Conservation (phyloP, 2,888 invertebrate genomes). For the Catocala nupta region DNA sequence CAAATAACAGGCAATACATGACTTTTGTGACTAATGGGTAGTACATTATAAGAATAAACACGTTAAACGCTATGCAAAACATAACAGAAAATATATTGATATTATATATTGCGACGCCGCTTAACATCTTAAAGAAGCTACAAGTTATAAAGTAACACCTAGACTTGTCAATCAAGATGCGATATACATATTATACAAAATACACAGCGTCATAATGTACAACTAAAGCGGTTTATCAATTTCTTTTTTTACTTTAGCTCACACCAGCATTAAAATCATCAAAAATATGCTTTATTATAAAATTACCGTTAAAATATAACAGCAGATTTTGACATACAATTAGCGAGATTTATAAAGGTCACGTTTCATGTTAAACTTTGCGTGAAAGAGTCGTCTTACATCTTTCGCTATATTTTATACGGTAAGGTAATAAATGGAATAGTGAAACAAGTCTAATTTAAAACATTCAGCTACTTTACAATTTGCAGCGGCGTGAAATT, state of each 20-base stretch:
- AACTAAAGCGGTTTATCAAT: background rate
- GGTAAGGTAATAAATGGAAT: slow-evolving; percentile 18
- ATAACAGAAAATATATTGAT: too few species aligned
- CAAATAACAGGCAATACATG: too few species aligned
- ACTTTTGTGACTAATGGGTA: too few species aligned
- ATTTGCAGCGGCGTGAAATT: slow-evolving; percentile 57
- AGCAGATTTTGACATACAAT: slow-evolving; percentile 12
- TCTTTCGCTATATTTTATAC: slow-evolving; percentile 9
- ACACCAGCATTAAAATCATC: background rate
- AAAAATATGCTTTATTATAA: background rate
- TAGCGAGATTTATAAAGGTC: slow-evolving; percentile 8
- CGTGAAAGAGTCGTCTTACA: background rate
- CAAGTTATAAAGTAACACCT: too few species aligned
- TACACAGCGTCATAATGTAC: too few species aligned
- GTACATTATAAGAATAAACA: too few species aligned
- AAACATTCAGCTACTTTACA: slow-evolving; percentile 49
- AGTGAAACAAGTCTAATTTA: slow-evolving; percentile 43
- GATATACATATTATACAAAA: too few species aligned
- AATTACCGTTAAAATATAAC: slow-evolving; percentile 7
- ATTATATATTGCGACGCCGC: too few species aligned
- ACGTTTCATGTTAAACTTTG: slow-evolving; percentile 4
- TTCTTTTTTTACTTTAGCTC: slow-evolving; percentile 6
- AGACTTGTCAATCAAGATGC: too few species aligned
- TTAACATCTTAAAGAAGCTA: too few species aligned
- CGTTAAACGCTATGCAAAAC: too few species aligned